A percentile compares a stretch with the other conserved stretches of the same genome.
These are phyloP conservation scores for Cosmopolites sordidus DNA, from an alignment of 2,888 invertebrate genomes.

Conservation along the genomic window DNA sequence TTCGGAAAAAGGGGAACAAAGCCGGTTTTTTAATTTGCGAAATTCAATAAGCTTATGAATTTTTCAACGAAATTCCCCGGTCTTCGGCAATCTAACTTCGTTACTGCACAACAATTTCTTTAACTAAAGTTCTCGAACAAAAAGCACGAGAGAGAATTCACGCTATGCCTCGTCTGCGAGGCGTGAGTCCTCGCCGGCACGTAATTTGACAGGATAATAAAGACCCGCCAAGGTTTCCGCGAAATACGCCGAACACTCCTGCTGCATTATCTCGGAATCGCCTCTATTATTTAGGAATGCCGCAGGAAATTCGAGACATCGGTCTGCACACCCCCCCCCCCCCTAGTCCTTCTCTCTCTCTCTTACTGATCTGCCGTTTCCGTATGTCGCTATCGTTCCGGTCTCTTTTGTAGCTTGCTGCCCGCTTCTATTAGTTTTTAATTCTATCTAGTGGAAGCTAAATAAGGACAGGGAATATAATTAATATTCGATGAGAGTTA, in stretches of 20 bases:
- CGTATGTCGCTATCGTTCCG: not conserved
- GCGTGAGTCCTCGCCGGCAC: conserved; percentile 32
- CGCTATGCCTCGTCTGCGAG: conserved; percentile 21
- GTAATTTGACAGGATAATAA: conserved; percentile 47
- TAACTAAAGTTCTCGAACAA: conserved; percentile 15
- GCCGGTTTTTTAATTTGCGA: not conserved
- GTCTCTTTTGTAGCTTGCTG: no score
- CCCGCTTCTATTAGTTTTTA: no score
- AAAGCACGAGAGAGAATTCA: conserved; percentile 22
- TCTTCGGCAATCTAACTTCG: conserved; percentile 11
- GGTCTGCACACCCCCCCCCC: conserved; percentile 1
- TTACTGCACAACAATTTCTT: conserved; percentile 14
- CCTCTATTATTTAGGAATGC: conserved; percentile 44
- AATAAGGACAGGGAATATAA: no score
- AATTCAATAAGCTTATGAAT: conserved; percentile 12
- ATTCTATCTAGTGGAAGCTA: no score
- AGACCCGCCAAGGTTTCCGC: conserved; percentile 43
- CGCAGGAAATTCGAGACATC: conserved; percentile 29
- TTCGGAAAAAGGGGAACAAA: no score
- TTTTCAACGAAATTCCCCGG: conserved; percentile 6
- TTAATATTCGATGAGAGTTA: no score
- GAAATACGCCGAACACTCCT: conserved; percentile 39
- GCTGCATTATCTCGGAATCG: conserved; percentile 42
- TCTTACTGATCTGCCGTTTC: not conserved
- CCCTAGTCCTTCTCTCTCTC: not conserved